Percentiles rank a stretch among this genome's conserved stretches.
These are phyloP conservation scores for Galeopsomyia nigrocyanea DNA, from an alignment of 2,888 invertebrate species.

Conservation along the genomic window DNA sequence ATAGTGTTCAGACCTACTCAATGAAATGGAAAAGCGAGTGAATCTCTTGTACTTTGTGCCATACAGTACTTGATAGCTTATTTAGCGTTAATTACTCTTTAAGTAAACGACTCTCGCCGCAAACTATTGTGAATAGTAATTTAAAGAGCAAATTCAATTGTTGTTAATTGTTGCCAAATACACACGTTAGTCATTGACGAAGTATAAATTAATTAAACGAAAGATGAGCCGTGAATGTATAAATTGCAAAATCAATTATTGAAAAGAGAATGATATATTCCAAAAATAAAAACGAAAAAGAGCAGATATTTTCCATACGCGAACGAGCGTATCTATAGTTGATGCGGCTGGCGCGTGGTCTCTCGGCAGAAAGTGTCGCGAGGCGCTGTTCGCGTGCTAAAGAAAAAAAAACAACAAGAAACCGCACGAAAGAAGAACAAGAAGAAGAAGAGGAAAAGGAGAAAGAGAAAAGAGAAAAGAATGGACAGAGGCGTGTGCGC, in stretches of 20 bases:
- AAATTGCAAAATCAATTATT: constrained; percentile 45
- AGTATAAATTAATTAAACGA: constrained; percentile 23
- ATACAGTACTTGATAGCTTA: constrained; percentile 34
- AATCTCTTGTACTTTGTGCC: constrained; percentile 42
- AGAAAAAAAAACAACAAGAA: not conserved
- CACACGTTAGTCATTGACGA: constrained; percentile 43
- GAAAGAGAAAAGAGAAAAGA: constrained; percentile 6
- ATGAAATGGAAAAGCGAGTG: constrained; percentile 7
- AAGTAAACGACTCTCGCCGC: constrained; percentile 35
- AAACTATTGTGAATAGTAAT: constrained; percentile 45
- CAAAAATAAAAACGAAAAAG: constrained; percentile 14
- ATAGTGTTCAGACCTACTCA: constrained; percentile 30
- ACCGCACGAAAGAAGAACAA: not conserved
- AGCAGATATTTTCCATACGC: constrained; percentile 38
- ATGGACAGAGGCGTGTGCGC: constrained; percentile 2
- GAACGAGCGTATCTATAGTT: constrained; percentile 12
- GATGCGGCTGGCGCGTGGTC: constrained; percentile 2
- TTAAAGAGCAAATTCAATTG: constrained; percentile 61
- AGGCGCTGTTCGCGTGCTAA: not conserved
- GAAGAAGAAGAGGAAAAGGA: constrained; percentile 21
- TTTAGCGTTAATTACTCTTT: constrained; percentile 27
- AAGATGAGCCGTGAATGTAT: not conserved
- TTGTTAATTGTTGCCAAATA: constrained; percentile 69
- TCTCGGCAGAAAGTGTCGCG: not conserved
- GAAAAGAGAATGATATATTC: constrained; percentile 30